These are phyloP conservation scores for Synodontis membranacea DNA, from an alignment of 2,113 vertebrate genomes.

Conservation along the genomic window DNA sequence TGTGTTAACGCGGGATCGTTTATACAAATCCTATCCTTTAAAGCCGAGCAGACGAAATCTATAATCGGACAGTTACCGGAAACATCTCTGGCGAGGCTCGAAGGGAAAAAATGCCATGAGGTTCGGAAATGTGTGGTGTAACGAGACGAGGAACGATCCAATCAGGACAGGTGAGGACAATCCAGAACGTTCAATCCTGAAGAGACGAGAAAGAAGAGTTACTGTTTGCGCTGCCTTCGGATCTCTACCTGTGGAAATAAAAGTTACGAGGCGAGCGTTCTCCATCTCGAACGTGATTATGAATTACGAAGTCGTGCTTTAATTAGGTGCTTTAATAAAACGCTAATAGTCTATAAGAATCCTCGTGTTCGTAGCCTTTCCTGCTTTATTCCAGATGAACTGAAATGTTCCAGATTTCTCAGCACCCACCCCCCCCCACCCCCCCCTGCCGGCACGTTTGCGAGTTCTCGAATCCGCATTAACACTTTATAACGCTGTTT, in stretches of 20 bases:
- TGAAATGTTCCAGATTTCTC: slow-evolving; percentile 26
- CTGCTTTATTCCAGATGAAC: slow-evolving; percentile 19
- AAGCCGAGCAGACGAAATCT: neutral
- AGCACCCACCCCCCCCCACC: no score
- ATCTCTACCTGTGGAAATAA: neutral
- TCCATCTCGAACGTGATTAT: no score
- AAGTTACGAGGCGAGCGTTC: neutral
- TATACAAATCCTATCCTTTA: neutral
- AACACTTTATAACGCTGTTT: neutral
- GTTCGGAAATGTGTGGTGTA: neutral
- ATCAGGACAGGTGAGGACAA: neutral
- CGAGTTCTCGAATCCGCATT: slow-evolving; percentile 32
- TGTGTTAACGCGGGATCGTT: neutral
- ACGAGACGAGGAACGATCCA: neutral
- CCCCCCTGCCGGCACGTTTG: slow-evolving; percentile 21
- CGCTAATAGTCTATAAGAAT: no score
- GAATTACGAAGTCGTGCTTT: no score
- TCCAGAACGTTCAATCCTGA: neutral
- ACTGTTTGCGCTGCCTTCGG: neutral
- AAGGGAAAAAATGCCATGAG: neutral
- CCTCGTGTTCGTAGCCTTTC: neutral
- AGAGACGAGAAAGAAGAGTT: neutral
- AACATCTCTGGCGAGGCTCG: neutral
- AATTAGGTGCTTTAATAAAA: neutral
- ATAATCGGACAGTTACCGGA: neutral